Conservation (phyloP, 2,888 invertebrate genomes). For the Dermolepida albohirtum region DNA sequence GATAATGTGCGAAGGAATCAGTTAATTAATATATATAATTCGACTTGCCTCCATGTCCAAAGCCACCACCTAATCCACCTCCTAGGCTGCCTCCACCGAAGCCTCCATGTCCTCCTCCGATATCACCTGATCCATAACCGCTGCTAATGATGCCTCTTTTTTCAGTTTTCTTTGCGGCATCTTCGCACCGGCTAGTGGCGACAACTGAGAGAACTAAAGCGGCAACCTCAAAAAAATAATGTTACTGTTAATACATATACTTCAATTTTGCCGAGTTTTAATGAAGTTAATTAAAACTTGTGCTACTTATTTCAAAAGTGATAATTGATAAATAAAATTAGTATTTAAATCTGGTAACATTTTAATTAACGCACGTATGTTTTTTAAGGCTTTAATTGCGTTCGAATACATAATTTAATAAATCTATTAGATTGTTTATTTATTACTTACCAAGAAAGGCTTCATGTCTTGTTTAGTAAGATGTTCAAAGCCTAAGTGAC, state of each 20-base stretch:
- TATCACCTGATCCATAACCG: conserved; percentile 40
- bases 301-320: too few relatives aligned
- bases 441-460: conserved; percentile 45
- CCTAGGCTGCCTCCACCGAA: conserved; percentile 29
- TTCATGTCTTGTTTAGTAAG: conserved; percentile 47
- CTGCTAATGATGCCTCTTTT: conserved; percentile 49
- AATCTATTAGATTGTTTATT: conserved; percentile 9
- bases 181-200: conserved; percentile 47
- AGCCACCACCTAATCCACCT: conserved; percentile 29
- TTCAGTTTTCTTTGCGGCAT: conserved; percentile 42
- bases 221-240: conserved; percentile 55
- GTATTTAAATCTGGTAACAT: too few relatives aligned
- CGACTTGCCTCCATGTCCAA: conserved; percentile 28
- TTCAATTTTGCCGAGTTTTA: too few relatives aligned
- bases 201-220: conserved; percentile 53
- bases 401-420: not conserved
- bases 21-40: not conserved
- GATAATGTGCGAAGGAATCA: too few relatives aligned
- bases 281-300: too few relatives aligned
- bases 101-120: conserved; percentile 38
- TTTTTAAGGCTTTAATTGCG: too few relatives aligned
- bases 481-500: conserved; percentile 50
- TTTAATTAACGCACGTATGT: too few relatives aligned
- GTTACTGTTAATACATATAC: too few relatives aligned
- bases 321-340: too few relatives aligned